phyloP scores from a whole-genome alignment of 2,888 invertebrate genomes.

The Cerastoderma edule region DNA sequence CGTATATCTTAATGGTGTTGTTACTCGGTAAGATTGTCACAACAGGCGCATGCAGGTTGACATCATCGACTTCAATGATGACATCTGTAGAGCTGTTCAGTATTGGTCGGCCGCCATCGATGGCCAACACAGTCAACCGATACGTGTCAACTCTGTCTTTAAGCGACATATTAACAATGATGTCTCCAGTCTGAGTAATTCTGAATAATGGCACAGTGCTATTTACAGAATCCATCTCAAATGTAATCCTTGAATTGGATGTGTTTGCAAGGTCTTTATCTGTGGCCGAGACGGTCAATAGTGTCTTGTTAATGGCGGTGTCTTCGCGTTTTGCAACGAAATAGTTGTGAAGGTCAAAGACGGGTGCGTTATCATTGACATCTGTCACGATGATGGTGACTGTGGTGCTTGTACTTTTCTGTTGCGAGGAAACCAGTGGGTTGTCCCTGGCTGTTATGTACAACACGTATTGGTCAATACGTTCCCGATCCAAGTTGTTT shows the following conservation, averaged over 20 bases:
- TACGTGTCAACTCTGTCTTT: slow-evolving; percentile 28
- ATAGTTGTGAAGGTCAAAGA: slow-evolving; percentile 25
- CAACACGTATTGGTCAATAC: slow-evolving; percentile 16
- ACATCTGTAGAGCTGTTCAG: slow-evolving; percentile 16
- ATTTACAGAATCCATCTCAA: not conserved
- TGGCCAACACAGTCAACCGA: slow-evolving; percentile 30
- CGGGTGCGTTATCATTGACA: slow-evolving; percentile 51
- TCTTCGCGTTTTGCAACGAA: slow-evolving; percentile 28
- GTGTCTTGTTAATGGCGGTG: not conserved
- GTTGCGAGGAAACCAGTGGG: slow-evolving; percentile 19
- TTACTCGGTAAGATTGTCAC: slow-evolving; percentile 26
- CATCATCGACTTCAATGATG: slow-evolving; percentile 40
- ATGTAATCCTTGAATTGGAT: slow-evolving; percentile 28
- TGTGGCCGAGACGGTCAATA: slow-evolving; percentile 28
- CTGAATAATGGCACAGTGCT: slow-evolving; percentile 24
- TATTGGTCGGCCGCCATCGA: slow-evolving; percentile 36
- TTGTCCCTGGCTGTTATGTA: slow-evolving; percentile 41
- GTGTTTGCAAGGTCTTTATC: slow-evolving; percentile 34
- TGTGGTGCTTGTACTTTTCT: slow-evolving; percentile 11
- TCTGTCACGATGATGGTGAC: slow-evolving; percentile 36
- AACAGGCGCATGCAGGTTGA: slow-evolving; percentile 42
- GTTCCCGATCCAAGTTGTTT: slow-evolving; percentile 39
- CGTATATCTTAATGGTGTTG: slow-evolving; percentile 36
- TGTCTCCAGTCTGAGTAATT: slow-evolving; percentile 28
- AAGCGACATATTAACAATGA: slow-evolving; percentile 38